Evolutionary conservation across 2,797 vertebrate genomes (phyloP).

Genomic region (Anas flavirostris): DNA sequence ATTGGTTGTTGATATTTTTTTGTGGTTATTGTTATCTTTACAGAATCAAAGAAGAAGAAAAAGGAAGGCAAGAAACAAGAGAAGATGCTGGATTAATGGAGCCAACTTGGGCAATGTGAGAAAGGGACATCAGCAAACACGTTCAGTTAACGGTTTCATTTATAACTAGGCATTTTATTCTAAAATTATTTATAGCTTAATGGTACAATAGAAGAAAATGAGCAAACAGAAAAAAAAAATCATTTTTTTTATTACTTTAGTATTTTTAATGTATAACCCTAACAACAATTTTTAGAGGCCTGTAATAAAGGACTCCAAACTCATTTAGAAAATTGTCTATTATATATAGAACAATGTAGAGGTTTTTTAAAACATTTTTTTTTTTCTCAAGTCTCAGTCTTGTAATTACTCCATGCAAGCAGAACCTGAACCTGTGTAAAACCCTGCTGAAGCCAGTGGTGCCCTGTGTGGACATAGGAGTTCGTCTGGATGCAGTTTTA

Average conservation of each 20-base stretch:
- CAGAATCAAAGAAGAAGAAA: slow-evolving; percentile 87
- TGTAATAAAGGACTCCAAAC: slow-evolving; percentile 74
- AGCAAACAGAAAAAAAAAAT: slow-evolving; percentile 11
- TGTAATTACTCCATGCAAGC: not conserved
- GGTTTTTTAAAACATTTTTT: slow-evolving; percentile 53
- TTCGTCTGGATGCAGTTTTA: not conserved
- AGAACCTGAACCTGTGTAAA: not conserved
- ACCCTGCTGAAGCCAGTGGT: slow-evolving; percentile 35
- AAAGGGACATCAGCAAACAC: slow-evolving; percentile 69
- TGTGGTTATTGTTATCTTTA: slow-evolving; percentile 30
- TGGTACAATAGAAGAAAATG: slow-evolving; percentile 76
- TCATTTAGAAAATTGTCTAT: slow-evolving; percentile 70
- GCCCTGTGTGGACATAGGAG: not conserved
- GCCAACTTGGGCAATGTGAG: not conserved
- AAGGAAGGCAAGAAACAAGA: slow-evolving; percentile 87
- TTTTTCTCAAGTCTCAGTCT: slow-evolving; percentile 61
- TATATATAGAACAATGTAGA: slow-evolving; percentile 67
- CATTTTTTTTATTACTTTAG: slow-evolving; percentile 67
- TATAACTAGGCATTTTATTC: slow-evolving; percentile 81
- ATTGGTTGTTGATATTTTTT: not conserved
- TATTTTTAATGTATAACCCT: slow-evolving; percentile 77
- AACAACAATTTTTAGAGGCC: slow-evolving; percentile 75
- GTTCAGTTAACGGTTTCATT: slow-evolving; percentile 79
- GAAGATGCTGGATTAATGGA: slow-evolving; percentile 82
- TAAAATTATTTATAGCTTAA: slow-evolving; percentile 81